phyloP scores from a whole-genome alignment of 2,113 vertebrate genomes.

The Myodes glareolus region DNA sequence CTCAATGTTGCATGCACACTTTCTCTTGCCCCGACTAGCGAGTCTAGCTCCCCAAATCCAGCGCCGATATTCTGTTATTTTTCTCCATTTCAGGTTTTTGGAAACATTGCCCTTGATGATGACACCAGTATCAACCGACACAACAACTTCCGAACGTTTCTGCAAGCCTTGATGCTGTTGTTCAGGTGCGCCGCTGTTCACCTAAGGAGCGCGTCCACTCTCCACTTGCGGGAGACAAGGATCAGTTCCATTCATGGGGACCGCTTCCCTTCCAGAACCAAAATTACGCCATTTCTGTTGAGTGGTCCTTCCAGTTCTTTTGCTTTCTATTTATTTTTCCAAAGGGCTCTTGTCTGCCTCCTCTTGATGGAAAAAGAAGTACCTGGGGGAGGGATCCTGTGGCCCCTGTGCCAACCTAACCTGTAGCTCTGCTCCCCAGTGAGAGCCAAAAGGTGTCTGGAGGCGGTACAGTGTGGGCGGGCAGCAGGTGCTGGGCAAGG shows the following conservation, averaged over 20 bases:
- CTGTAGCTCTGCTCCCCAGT: background rate
- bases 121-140: slow-evolving; percentile 95
- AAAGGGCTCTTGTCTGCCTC: background rate
- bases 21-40: rapidly evolving
- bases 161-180: slow-evolving; percentile 96
- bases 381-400: background rate
- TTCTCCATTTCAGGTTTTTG: slow-evolving; percentile 91
- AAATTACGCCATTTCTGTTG: rapidly evolving
- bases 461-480: background rate
- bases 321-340: background rate
- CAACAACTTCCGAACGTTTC: slow-evolving; percentile 97
- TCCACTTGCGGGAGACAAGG: background rate
- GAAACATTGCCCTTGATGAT: slow-evolving; percentile 95
- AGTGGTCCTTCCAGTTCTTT: background rate
- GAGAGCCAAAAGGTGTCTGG: background rate
- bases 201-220: too few species aligned
- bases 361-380: background rate
- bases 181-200: slow-evolving; percentile 89
- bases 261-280: background rate
- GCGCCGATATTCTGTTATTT: background rate
- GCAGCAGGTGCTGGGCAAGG: background rate
- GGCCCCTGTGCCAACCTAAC: background rate
- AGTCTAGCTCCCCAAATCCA: rapidly evolving
- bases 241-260: background rate
- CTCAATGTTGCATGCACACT: rapidly evolving